These are phyloP conservation scores for Cepaea nemoralis DNA, from an alignment of 1,140 invertebrate genomes.

Conservation along the genomic window DNA sequence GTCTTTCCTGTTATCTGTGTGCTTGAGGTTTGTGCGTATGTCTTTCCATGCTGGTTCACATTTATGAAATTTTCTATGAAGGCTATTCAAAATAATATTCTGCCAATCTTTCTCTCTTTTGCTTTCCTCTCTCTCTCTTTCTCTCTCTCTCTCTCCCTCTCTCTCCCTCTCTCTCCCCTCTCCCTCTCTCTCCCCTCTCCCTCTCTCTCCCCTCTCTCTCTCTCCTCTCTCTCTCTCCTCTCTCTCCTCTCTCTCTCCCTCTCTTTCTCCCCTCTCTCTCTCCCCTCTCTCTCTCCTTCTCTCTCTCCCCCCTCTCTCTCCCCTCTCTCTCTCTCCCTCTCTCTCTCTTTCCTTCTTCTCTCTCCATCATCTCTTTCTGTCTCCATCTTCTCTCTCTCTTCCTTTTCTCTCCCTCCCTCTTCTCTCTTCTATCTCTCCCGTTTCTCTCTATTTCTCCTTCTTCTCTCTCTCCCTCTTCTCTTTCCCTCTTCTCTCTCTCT, in stretches of 20 bases:
- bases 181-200: background rate
- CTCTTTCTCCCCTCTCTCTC: too few relatives aligned
- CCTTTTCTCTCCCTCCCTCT: background rate
- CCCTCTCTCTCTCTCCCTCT: too few relatives aligned
- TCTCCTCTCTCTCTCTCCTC: background rate
- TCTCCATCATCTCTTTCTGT: too few relatives aligned
- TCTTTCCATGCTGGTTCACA: too few relatives aligned
- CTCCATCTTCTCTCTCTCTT: background rate
- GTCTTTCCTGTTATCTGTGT: too few relatives aligned
- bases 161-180: background rate
- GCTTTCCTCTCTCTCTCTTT: background rate
- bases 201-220: background rate
- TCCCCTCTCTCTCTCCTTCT: background rate
- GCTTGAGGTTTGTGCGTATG: too few relatives aligned
- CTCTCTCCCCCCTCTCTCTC: background rate
- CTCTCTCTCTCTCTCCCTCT: background rate
- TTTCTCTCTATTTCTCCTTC: background rate
- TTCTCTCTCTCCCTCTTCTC: background rate
- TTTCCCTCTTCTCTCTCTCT: constrained; percentile 12
- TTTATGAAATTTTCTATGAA: too few relatives aligned
- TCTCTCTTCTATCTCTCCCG: background rate
- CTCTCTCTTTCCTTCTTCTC: too few relatives aligned
- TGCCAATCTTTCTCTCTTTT: background rate
- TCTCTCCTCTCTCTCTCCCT: background rate
- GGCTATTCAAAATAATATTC: too few relatives aligned